Percentiles rank a stretch among this genome's conserved stretches.
Evolutionary conservation across 2,888 invertebrate species (phyloP).

Genomic region (Cistogaster globosa): DNA sequence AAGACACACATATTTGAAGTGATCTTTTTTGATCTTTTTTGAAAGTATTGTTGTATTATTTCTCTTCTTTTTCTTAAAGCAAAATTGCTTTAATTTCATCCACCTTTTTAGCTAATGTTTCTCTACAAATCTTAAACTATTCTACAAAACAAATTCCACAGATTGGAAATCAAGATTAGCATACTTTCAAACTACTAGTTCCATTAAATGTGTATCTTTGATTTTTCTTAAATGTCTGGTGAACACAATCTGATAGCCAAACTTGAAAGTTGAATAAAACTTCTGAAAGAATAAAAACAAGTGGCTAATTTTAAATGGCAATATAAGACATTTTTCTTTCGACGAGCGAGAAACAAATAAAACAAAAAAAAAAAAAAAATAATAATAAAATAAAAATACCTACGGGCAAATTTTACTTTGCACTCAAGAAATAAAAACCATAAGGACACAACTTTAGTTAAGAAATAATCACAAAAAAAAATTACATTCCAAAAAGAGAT

Average conservation of each 20-base stretch:
- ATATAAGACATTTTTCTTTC: slow-evolving; percentile 33
- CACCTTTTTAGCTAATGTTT: neutral
- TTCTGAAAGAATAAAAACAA: slow-evolving; percentile 40
- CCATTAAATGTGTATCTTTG: slow-evolving; percentile 57
- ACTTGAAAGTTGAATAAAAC: slow-evolving; percentile 57
- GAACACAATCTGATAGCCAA: slow-evolving; percentile 65
- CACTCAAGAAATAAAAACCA: slow-evolving; percentile 56
- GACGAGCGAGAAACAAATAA: slow-evolving; percentile 42
- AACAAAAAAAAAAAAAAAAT: slow-evolving; percentile 1
- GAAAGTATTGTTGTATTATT: too few species aligned
- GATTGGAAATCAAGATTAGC: slow-evolving; percentile 60
- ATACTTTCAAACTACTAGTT: slow-evolving; percentile 52
- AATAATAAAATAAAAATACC: slow-evolving; percentile 58
- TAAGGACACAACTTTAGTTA: slow-evolving; percentile 66
- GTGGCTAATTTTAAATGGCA: slow-evolving; percentile 65
- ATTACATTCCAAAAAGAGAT: slow-evolving; percentile 11
- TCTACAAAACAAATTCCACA: slow-evolving; percentile 22
- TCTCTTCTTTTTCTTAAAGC: neutral
- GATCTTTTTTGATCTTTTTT: too few species aligned
- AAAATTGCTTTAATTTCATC: neutral
- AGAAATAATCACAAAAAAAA: slow-evolving; percentile 39
- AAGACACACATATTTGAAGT: too few species aligned
- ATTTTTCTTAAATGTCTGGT: slow-evolving; percentile 65
- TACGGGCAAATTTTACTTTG: slow-evolving; percentile 54
- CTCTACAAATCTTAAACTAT: slow-evolving; percentile 15